Conservation (phyloP, 2,797 vertebrate genomes). For the Ispidina lecontei region DNA sequence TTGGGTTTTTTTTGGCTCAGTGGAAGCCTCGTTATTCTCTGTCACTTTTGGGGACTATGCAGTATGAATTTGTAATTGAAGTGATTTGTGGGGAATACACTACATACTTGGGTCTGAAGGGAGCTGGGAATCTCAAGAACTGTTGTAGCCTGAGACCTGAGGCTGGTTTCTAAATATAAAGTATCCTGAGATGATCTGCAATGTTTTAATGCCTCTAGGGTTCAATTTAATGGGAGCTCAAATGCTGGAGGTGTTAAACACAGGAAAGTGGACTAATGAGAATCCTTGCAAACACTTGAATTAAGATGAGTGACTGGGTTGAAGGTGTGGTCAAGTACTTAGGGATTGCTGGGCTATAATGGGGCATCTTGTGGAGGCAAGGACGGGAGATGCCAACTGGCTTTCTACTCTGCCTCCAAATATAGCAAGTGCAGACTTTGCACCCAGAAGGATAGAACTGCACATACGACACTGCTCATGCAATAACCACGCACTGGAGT, state of each 20-base stretch:
- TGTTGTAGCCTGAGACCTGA: conserved; percentile 33
- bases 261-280: conserved; percentile 17
- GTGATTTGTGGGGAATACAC: neutral
- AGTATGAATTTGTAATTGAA: neutral
- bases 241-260: conserved; percentile 8
- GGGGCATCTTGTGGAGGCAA: neutral
- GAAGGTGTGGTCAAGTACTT: neutral
- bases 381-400: neutral
- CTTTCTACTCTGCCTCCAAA: conserved; percentile 28
- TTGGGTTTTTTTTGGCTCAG: neutral
- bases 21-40: neutral
- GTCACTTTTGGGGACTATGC: neutral
- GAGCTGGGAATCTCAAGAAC: conserved; percentile 20
- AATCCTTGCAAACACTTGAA: conserved; percentile 25
- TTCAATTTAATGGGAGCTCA: conserved; percentile 26
- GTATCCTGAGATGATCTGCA: conserved; percentile 59
- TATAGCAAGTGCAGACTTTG: conserved; percentile 43
- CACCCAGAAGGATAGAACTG: neutral
- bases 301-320: conserved; percentile 42
- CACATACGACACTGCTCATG: neutral
- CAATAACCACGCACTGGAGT: neutral
- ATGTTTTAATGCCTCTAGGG: conserved; percentile 1
- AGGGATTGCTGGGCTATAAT: conserved; percentile 19
- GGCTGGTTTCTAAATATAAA: conserved; percentile 63
- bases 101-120: neutral